Evolutionary conservation across 1,140 invertebrate genomes (phyloP).

Genomic region (Zaprionus davidi): DNA sequence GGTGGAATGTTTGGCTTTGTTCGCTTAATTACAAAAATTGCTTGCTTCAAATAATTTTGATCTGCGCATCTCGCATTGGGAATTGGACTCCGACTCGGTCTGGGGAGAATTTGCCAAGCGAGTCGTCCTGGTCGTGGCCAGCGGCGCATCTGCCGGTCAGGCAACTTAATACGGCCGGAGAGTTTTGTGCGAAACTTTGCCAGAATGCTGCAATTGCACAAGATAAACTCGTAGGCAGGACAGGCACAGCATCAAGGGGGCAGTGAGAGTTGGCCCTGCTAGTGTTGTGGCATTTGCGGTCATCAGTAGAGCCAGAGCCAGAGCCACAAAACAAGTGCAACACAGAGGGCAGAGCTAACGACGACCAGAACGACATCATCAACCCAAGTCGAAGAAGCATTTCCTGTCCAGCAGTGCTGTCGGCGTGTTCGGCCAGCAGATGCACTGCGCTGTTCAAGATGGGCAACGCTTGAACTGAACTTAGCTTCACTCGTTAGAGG

Average conservation of each 20-base stretch:
- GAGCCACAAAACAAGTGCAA: background rate
- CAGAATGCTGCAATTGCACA: background rate
- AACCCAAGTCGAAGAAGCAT: background rate
- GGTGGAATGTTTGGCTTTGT: background rate
- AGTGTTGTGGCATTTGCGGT: conserved; percentile 2
- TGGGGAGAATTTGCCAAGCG: too few relatives aligned
- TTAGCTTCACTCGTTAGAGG: background rate
- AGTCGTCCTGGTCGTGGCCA: background rate
- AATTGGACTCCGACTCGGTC: background rate
- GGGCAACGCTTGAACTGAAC: background rate
- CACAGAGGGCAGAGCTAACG: background rate
- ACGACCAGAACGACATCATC: background rate
- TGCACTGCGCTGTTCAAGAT: background rate
- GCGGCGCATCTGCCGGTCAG: background rate
- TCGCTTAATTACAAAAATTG: conserved; percentile 14
- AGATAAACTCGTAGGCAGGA: background rate
- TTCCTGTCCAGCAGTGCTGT: background rate
- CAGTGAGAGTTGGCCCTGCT: background rate
- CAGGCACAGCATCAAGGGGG: background rate
- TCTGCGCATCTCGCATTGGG: background rate
- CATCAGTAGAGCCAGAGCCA: background rate
- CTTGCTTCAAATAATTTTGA: background rate
- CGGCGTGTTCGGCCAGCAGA: too few relatives aligned
- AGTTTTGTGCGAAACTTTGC: conserved; percentile 3
- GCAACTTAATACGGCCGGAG: conserved; percentile 4